Evolutionary conservation across 2,888 invertebrate species (phyloP).

Genomic region (Cremastinae sp.): DNA sequence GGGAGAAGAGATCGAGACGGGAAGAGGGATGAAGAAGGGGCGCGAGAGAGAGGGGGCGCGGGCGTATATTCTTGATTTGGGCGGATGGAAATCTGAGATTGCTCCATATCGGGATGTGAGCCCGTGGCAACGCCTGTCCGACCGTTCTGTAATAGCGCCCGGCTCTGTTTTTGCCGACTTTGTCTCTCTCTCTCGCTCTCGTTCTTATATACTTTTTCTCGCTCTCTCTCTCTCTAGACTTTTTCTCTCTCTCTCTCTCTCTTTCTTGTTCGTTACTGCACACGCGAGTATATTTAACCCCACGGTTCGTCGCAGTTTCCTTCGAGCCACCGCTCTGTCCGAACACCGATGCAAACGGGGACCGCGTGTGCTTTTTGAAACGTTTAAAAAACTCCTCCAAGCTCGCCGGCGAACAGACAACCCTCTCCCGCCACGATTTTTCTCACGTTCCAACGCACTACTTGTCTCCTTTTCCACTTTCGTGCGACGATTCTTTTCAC

Average conservation of each 20-base stretch:
- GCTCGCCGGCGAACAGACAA: not conserved
- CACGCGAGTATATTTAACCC: slow-evolving; percentile 76
- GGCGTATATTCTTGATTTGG: slow-evolving; percentile 85
- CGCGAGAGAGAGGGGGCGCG: slow-evolving; percentile 71
- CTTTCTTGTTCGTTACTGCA: slow-evolving; percentile 66
- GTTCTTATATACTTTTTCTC: slow-evolving; percentile 29
- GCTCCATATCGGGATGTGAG: slow-evolving; percentile 85
- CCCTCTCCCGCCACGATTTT: slow-evolving; percentile 4
- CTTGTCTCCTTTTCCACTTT: slow-evolving; percentile 16
- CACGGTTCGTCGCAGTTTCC: slow-evolving; percentile 62
- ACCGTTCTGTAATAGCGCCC: slow-evolving; percentile 75
- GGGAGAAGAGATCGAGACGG: slow-evolving; percentile 68
- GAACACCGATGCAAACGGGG: slow-evolving; percentile 20
- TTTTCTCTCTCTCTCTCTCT: slow-evolving; percentile 43
- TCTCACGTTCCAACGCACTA: too few relatives aligned
- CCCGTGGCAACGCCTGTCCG: slow-evolving; percentile 71
- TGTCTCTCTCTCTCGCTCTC: slow-evolving; percentile 44
- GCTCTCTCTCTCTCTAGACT: slow-evolving; percentile 40
- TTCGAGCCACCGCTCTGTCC: slow-evolving; percentile 63
- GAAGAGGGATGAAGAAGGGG: slow-evolving; percentile 56
- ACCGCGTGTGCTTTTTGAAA: slow-evolving; percentile 15
- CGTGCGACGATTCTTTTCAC: too few relatives aligned
- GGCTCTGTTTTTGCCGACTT: slow-evolving; percentile 64
- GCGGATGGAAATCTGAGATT: slow-evolving; percentile 86
- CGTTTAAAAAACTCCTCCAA: slow-evolving; percentile 34